Conservation (phyloP, 2,113 vertebrate species). For the Callipepla squamata region DNA sequence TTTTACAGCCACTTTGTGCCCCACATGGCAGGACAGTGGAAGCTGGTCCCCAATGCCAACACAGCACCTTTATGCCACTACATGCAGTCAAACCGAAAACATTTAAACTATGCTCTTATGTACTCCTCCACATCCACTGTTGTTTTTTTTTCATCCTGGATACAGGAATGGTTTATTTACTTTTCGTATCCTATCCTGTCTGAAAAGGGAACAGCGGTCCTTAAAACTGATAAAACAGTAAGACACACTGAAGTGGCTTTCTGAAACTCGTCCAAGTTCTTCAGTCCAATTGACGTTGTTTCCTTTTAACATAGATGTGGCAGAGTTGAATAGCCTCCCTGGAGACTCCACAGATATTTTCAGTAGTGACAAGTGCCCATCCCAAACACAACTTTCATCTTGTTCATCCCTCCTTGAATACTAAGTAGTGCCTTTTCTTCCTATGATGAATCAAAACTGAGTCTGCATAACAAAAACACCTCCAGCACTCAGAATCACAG, state of each 20-base stretch:
- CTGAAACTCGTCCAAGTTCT: constrained; percentile 39
- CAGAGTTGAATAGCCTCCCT: constrained; percentile 22
- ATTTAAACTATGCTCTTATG: background rate
- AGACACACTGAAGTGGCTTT: constrained; percentile 16
- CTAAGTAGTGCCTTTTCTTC: constrained; percentile 10
- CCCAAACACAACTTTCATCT: constrained; percentile 57
- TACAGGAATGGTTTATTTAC: background rate
- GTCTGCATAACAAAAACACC: background rate
- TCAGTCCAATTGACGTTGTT: background rate
- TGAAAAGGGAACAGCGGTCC: background rate
- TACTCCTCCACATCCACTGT: background rate
- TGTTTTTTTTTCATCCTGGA: background rate
- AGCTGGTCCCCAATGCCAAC: background rate
- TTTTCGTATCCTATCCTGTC: background rate
- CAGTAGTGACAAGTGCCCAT: constrained; percentile 38
- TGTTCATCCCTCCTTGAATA: constrained; percentile 48
- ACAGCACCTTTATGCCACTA: background rate
- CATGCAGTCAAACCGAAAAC: background rate
- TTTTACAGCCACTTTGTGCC: background rate
- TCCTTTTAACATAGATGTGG: constrained; percentile 32
- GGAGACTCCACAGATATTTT: constrained; percentile 43
- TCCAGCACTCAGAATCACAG: background rate
- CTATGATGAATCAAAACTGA: background rate
- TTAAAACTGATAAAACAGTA: constrained; percentile 18
- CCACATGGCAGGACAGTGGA: background rate